Conservation (phyloP, 2,888 invertebrate genomes). For the Zygothrica quintamaculata region DNA sequence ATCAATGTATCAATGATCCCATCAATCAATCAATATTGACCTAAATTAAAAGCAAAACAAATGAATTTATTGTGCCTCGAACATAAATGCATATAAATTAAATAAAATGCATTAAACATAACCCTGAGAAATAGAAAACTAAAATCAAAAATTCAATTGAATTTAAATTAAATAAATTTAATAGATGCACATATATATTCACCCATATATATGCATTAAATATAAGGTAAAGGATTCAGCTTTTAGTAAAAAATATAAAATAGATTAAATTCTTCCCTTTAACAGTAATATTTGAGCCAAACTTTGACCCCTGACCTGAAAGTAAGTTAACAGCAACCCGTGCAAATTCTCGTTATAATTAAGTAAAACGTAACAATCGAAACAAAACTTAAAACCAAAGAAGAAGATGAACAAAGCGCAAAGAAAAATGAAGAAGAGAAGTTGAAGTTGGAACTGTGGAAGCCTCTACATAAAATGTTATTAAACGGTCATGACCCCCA, state of each 20-base stretch:
- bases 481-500: constrained; percentile 82
- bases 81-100: constrained; percentile 7
- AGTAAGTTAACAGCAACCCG: constrained; percentile 10
- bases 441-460: constrained; percentile 27
- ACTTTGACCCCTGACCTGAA: constrained; percentile 17
- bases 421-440: constrained; percentile 25
- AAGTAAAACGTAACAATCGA: constrained; percentile 54
- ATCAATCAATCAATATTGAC: constrained; percentile 57
- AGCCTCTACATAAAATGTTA: constrained; percentile 70
- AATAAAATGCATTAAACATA: constrained; percentile 40
- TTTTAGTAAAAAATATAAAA: no score
- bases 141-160: no score
- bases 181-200: no score
- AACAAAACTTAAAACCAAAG: constrained; percentile 35
- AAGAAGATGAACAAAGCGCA: constrained; percentile 30
- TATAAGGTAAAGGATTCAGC: no score
- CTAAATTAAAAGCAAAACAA: constrained; percentile 48
- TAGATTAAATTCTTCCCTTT: no score
- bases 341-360: constrained; percentile 40
- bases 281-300: no score
- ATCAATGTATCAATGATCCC: constrained; percentile 22
- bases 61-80: constrained; percentile 34
- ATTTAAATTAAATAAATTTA: no score
- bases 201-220: no score
- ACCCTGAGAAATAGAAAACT: background rate